Evolutionary conservation across 2,888 invertebrate species (phyloP).

Genomic region (Anodontia alba): DNA sequence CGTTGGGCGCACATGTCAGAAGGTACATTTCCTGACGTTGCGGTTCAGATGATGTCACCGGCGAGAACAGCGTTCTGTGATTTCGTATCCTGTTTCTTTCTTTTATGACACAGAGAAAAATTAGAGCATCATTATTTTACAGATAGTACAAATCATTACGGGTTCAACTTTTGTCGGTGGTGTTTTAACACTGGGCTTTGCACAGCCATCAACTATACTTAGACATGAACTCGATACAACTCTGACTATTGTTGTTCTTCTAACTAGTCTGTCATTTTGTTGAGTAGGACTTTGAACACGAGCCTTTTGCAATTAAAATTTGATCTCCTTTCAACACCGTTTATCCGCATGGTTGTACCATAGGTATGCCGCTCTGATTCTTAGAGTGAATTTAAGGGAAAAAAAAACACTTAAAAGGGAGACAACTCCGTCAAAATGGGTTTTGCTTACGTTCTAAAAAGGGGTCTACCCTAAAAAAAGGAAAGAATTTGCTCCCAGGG

Average conservation of each 20-base stretch:
- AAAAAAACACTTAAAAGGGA: no score
- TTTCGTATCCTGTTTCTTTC: neutral
- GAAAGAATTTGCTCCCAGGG: no score
- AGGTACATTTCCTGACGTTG: no score
- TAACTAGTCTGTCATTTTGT: slow-evolving; percentile 21
- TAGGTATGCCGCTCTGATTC: neutral
- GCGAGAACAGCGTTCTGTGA: neutral
- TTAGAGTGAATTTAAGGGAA: no score
- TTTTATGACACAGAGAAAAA: neutral
- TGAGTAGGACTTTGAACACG: slow-evolving; percentile 46
- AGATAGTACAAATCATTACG: neutral
- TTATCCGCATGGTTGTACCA: slow-evolving; percentile 1
- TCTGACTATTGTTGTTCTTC: slow-evolving; percentile 36
- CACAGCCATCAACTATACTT: neutral
- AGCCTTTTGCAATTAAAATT: slow-evolving; percentile 57
- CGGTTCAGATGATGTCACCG: slow-evolving; percentile 5
- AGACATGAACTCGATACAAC: slow-evolving; percentile 54
- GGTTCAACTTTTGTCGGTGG: neutral
- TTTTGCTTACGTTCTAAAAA: no score
- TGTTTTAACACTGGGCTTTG: neutral
- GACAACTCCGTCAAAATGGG: no score
- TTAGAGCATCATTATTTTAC: neutral
- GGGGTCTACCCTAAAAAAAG: no score
- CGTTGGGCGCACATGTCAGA: no score
- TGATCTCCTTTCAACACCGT: slow-evolving; percentile 19